Conservation (phyloP, 2,113 vertebrate genomes). For the Campylomormyrus tamandua region DNA sequence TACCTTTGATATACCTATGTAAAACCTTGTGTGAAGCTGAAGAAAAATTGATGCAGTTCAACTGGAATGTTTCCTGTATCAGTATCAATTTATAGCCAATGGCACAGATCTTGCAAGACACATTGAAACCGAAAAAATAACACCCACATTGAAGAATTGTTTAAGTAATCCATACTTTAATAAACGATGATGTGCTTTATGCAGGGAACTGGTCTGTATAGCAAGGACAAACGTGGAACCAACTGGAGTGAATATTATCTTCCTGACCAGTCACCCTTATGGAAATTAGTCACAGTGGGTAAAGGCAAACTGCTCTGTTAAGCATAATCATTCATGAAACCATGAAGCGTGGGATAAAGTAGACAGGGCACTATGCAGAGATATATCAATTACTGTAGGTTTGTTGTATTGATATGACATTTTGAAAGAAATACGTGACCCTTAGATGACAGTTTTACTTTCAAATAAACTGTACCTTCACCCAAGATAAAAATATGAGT, state of each 20-base stretch:
- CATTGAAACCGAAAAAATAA: neutral
- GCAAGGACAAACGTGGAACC: slow-evolving; percentile 47
- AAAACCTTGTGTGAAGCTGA: neutral
- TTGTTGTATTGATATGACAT: neutral
- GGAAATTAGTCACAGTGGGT: slow-evolving; percentile 35
- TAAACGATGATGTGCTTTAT: slow-evolving; percentile 9
- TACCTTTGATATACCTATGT: neutral
- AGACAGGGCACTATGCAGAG: neutral
- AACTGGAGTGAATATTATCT: slow-evolving; percentile 63
- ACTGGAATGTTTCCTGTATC: neutral
- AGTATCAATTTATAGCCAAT: neutral
- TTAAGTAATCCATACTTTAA: neutral
- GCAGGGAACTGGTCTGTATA: slow-evolving; percentile 37
- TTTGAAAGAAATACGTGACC: neutral
- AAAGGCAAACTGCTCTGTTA: neutral
- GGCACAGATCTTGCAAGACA: neutral
- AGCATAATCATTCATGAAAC: neutral
- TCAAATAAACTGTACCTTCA: neutral
- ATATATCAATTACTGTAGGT: neutral
- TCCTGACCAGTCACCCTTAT: slow-evolving; percentile 47
- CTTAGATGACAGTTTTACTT: neutral
- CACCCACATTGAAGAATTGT: neutral
- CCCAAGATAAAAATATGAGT: neutral
- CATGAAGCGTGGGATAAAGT: neutral
- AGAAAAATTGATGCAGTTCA: neutral